Evolutionary conservation across 30 jellyfish, hydroid and myxozoan species (phyloP), one percentile per base, ranked within the genome.

Genomic region (Phacellophora camtschatica): DNA sequence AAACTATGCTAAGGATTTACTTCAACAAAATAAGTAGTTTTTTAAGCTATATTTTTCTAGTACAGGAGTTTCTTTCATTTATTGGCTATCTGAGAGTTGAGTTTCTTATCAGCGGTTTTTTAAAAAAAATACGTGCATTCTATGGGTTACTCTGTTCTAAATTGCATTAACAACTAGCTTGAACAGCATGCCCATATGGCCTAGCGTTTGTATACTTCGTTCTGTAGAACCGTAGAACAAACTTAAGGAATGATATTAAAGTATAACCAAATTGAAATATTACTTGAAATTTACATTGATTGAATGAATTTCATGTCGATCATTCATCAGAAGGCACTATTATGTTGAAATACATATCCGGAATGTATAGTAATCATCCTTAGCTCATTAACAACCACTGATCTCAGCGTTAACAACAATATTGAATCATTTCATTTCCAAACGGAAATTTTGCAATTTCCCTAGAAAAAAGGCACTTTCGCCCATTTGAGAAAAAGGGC

Each of bases 381-480:
- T 5, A 32, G 10, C 6, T 55, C 11, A 12, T 8, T 10, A 8
- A 8, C 22, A 23, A 19, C 11, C 24, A 8, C 12, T 8, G 12
- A 55, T 10, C 11, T 55, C 11, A 23, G 19, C 29, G 5, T 16
- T 11, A 11, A 51, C 8, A 16, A 22, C 23, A 51, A 51, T 11
- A 16, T 22, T 51, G 8, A 51, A 11, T 51, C 66, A 51, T 6
- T 11, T 51, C 22, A 51, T 51, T 51, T 51, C 66, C 18, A 51
- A 51, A 51, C 66, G 66, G 23, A 51, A 22, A 22, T 22, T 51
- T 18, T 5, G 71, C 71, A 56, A 56, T 56, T 56, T 56, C 25
- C 36, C 71, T 5, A 56, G 71, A 56, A 56, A 56, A 56, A 56
- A 39, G 71, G 71, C 71, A 56, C 32, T 56, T 51, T 22, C 25